Evolutionary conservation across 2,797 vertebrate species (phyloP), one percentile per base, ranked within the genome.

Genomic region (Clamator glandarius): DNA sequence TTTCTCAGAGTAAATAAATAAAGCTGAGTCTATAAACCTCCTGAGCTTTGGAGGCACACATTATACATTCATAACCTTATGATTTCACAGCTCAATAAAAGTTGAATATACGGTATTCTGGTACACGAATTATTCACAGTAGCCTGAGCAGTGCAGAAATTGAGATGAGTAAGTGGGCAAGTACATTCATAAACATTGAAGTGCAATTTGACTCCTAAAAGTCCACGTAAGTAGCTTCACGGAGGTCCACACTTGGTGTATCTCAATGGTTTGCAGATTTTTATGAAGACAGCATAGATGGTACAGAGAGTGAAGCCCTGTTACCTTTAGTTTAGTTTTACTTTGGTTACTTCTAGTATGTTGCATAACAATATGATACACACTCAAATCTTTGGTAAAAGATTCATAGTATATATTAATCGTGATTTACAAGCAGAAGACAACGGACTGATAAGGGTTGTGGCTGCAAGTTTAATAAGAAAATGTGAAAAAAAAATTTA

Each of bases 231-330:
- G 39, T 24, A 70, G 33, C 31, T 87, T 80, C 66, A 72, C 3
- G 11, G 58, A 31, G 63, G 79, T 92, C 29, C 42, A 9, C 20
- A 39, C 17, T 52, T 54, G 29, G 54, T 68, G 14, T 26, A 11
- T 36, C 42, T 39, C 52, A 89, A 48, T 36, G 54, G 66, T 36
- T 94, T 92, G 85, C 90, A 94, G 90, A 86, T 86, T 91, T 86
- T 77, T 61, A 58, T 75, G 29, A 74, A 80, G 20, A 20, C 48
- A 24, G 3, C 33, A 15, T 68, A 68, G 52, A 51, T 3, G 1
- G 7, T 24, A 42, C 8, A 23, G 20, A 68, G 75, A 87, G 8
- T 17, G 8, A 85, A 48, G 7, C 48, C 18, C 11, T 78, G 42
- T 5, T 81, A 89, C 35, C 57, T 39, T 70, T 31, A 46, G 19